Evolutionary conservation across 2,888 invertebrate species (phyloP).

Genomic region (Strigamia crassipes): DNA sequence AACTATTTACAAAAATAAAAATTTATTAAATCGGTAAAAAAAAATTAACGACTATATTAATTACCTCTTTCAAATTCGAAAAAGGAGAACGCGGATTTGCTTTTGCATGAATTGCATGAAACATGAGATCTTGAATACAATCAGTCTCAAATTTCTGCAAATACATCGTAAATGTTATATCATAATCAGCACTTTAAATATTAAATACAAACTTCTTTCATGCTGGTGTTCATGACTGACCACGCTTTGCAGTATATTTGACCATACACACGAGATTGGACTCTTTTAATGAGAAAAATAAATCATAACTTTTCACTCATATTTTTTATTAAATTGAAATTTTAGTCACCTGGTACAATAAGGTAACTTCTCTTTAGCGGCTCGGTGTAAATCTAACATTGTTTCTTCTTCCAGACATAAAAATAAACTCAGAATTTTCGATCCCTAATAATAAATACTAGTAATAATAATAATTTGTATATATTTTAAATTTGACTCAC

Average conservation of each 20-base stretch:
- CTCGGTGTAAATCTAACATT: not conserved
- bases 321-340: not conserved
- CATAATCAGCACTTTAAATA: not conserved
- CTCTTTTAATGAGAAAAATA: not conserved
- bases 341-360: not conserved
- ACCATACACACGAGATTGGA: not conserved
- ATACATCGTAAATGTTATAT: not conserved
- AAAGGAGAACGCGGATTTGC: not conserved
- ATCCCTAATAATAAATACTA: not conserved
- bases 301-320: too few species aligned
- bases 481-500: not conserved
- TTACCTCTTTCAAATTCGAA: conserved; percentile 4
- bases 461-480: not conserved
- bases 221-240: not conserved
- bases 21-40: not conserved
- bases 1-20: not conserved
- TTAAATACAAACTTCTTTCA: not conserved
- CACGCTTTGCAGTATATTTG: not conserved
- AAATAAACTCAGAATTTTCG: not conserved
- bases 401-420: not conserved
- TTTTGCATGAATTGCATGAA: not conserved
- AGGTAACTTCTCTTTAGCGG: not conserved
- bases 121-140: conserved; percentile 39
- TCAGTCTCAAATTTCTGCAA: not conserved
- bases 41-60: not conserved